Conservation (phyloP, 2,888 invertebrate genomes). For the Therioaphis trifolii region DNA sequence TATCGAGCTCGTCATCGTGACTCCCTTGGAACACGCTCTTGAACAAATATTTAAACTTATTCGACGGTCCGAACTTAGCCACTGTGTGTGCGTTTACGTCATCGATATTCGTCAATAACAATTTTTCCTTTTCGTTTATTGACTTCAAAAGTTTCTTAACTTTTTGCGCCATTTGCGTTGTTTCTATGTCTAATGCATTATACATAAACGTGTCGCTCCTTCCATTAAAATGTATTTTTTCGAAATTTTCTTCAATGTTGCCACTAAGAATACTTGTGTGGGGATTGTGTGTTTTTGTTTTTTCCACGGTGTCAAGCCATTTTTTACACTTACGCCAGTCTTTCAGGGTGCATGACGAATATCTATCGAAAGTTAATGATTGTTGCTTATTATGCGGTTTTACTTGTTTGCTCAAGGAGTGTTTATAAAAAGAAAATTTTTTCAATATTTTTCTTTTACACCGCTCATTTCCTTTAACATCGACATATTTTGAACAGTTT, state of each 20-base stretch:
- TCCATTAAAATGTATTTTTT: not conserved
- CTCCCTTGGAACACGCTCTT: slow-evolving; percentile 32
- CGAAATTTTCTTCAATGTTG: not conserved
- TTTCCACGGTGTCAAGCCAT: slow-evolving; percentile 42
- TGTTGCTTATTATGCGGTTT: not conserved
- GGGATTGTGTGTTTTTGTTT: not conserved
- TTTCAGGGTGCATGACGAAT: not conserved
- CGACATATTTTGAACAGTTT: not conserved
- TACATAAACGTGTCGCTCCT: not conserved
- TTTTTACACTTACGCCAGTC: slow-evolving; percentile 22
- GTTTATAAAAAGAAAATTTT: slow-evolving; percentile 45
- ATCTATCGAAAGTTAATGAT: not conserved
- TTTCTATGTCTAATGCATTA: slow-evolving; percentile 4
- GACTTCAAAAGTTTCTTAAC: slow-evolving; percentile 42
- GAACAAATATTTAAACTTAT: slow-evolving; percentile 32
- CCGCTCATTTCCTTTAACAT: not conserved
- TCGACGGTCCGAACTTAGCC: slow-evolving; percentile 5
- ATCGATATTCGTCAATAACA: not conserved
- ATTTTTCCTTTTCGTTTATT: slow-evolving; percentile 3
- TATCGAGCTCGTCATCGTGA: slow-evolving; percentile 18
- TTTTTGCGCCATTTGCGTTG: slow-evolving; percentile 25
- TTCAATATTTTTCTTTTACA: slow-evolving; percentile 18
- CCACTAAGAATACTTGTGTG: not conserved
- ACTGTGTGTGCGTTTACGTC: not conserved
- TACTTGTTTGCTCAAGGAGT: not conserved